These are phyloP conservation scores for Armadillidium nasatum DNA, from an alignment of 1,140 invertebrate genomes.

Conservation along the genomic window DNA sequence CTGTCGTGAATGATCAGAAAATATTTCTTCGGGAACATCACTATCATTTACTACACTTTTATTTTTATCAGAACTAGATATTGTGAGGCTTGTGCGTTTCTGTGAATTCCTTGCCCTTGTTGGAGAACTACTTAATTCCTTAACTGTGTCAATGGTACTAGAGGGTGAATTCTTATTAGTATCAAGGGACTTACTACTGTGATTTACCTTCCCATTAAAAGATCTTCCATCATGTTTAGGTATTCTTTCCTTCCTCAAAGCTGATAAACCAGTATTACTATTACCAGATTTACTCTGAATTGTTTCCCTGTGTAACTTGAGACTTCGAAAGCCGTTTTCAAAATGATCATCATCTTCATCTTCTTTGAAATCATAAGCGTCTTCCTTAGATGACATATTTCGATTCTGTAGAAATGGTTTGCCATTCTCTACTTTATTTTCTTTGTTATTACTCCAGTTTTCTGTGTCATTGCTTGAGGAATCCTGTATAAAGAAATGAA, in stretches of 20 bases:
- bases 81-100: too few species aligned
- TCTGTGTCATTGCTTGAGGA: background rate
- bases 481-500: background rate
- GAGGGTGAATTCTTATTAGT: too few species aligned
- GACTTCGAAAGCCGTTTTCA: constrained; percentile 33
- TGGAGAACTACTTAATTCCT: too few species aligned
- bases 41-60: too few species aligned
- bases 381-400: constrained; percentile 27
- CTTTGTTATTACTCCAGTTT: background rate
- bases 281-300: constrained; percentile 7
- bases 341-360: constrained; percentile 33
- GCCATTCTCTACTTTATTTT: background rate
- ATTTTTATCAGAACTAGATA: too few species aligned
- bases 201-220: too few species aligned
- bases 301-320: constrained; percentile 26
- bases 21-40: too few species aligned
- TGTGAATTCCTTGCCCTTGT: too few species aligned
- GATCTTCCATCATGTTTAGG: background rate
- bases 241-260: background rate
- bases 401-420: background rate
- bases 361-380: constrained; percentile 41
- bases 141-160: too few species aligned
- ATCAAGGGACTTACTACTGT: too few species aligned
- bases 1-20: too few species aligned
- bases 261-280: background rate